Base-by-base conservation (phyloP, 2,888 invertebrate species). In the Dermolepida albohirtum region DNA sequence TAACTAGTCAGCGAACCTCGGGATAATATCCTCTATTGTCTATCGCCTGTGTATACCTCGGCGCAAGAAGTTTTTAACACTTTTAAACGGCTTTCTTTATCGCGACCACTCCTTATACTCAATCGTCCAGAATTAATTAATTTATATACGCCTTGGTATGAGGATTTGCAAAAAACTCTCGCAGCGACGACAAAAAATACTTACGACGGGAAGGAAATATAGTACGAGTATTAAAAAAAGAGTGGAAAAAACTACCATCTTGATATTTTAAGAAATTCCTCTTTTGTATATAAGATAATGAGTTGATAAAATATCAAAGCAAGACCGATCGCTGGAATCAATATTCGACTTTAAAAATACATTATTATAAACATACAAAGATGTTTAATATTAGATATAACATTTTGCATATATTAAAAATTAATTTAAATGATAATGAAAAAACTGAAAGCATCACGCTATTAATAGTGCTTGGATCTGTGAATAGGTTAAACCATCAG, bases 1-100 rank as follows among this genome's bases (percentile, higher is more conserved):
- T 82, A 82, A 80, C 80, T 78, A 79, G 79, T 80, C 78, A 78
- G 76, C 79, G 78, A 78, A 77, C 75, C 78, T 77, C 75, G 76
- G 27, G 77, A 79, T 78, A 80, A 79, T 78, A 76, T 74, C 72
- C 76, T 75, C 75, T 75, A 81, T 80, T 80, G 80, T 81, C 80
- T 79, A 78, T 78, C 76, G 73, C 72, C 40, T 44, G 12, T 76
- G 10, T 34, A 34, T 74, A 73, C 74, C 73, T 76, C 75, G 51
- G 70, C 67, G 71, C 67, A 74, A 75, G 75, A 74, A 75, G 73
- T 75, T 34, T 22, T 64, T 75, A 74, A 74, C 74, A 74, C 75
- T 72, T 71, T 73, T 57, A 69, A 73, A 72, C 72, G 71, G 68
- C 71, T 72, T 72, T 74, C 75, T 73, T 73, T 72, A 74, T 71